Conservation (phyloP, 1,140 invertebrate genomes). For the Globodera rostochiensis region DNA sequence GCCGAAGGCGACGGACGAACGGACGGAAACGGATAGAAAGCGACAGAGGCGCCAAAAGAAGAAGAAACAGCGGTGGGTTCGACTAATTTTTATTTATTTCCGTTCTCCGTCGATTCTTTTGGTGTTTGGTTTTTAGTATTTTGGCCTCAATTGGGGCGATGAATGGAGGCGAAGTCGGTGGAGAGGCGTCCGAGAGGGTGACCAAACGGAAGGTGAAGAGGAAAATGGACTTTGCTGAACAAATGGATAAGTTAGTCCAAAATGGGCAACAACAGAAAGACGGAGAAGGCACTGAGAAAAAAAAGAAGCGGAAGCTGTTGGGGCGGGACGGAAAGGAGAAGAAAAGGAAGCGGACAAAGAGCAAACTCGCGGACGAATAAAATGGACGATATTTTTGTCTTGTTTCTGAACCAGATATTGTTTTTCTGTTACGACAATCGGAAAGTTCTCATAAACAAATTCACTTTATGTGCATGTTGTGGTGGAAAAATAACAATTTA, state of each 20-base stretch:
- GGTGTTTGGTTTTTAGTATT: neutral
- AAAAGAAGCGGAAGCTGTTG: neutral
- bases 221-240: slow-evolving; percentile 7
- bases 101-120: too few relatives aligned
- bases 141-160: slow-evolving; percentile 8
- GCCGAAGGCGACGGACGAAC: slow-evolving; percentile 78
- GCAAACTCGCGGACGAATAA: neutral
- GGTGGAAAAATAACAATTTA: too few relatives aligned
- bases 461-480: too few relatives aligned
- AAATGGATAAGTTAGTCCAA: neutral
- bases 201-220: neutral
- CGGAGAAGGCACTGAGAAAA: neutral
- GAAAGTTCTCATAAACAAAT: too few relatives aligned
- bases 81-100: neutral
- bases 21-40: slow-evolving; percentile 83
- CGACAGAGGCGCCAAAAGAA: slow-evolving; percentile 85
- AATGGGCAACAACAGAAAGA: neutral
- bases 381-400: neutral
- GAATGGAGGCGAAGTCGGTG: neutral
- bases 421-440: too few relatives aligned
- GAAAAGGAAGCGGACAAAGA: neutral
- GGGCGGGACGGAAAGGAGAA: neutral
- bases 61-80: slow-evolving; percentile 71
- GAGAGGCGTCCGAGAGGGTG: neutral
- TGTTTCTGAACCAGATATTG: too few relatives aligned